Evolutionary conservation across 2,113 vertebrate species (phyloP), one percentile per base, ranked within the genome.

Genomic region (Nerophis ophidion): DNA sequence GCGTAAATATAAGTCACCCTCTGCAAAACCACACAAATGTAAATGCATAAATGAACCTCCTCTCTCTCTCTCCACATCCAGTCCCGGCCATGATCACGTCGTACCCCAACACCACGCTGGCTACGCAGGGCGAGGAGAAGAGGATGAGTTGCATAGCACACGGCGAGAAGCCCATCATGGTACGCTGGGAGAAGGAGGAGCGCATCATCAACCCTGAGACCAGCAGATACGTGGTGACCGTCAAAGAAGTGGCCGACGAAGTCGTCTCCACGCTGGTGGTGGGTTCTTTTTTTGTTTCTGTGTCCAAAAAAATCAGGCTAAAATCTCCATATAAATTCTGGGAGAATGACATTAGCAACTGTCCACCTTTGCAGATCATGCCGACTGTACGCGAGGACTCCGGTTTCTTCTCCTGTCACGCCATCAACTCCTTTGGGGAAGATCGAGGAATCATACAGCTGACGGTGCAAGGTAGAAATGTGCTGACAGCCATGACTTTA

Each of bases 1-100:
- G 38, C 10, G 38, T 40, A 40, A 40, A 40, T 10, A 40, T 3
- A 40, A 40, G 38, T 40, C 3, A 40, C 8, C 38, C 38, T 1
- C 10, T 40, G 38, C 38, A 40, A 40, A 40, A 40, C 26, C 3
- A 26, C 26, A 26, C 26, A 26, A 26, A 26, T 26, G 26, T 26
- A 2, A 26, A 26, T 4, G 26, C 26, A 26, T 26, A 26, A 26
- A 26, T 26, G 26, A 26, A 26, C 11, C 1, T 48, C n/a, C 15
- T 6, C 10, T 46, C 45, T 47, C 44, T 50, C 1, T 38, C n/a
- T 66, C 60, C 17, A 7, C 61, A n/a, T n/a, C 73, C 34, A 99
- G 97, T 99, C 82, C 97, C 97, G n/a, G 97, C 97, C 1, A 98
- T 98, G 95, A 98, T 99, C 82, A 99, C 95, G 0, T 98, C 97